A percentile compares a stretch with the other conserved stretches of the same genome.
phyloP scores from a whole-genome alignment of 2,113 vertebrate species.

The Macroglossus sobrinus region DNA sequence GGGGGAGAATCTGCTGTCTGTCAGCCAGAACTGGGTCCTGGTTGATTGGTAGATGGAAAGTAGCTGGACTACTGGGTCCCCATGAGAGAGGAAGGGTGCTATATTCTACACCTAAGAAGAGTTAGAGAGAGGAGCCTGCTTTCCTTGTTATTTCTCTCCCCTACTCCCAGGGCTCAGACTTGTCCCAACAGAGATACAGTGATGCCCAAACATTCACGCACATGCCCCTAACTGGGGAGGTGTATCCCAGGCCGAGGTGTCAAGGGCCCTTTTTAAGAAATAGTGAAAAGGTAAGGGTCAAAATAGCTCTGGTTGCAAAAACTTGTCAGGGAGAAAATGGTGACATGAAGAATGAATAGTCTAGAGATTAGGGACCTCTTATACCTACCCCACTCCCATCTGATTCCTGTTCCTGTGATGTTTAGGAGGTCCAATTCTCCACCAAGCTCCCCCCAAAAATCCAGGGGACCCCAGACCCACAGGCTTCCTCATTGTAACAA shows the following conservation, averaged over 20 bases:
- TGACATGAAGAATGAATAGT: background rate
- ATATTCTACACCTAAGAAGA: background rate
- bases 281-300: background rate
- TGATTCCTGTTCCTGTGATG: background rate
- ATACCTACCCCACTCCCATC: background rate
- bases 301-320: background rate
- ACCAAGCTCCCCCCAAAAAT: background rate
- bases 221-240: background rate
- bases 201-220: background rate
- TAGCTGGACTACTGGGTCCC: background rate
- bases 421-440: background rate
- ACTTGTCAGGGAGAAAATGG: background rate
- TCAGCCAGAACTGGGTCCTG: background rate
- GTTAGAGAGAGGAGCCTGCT: background rate
- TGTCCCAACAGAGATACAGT: background rate
- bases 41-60: background rate
- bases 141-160: background rate
- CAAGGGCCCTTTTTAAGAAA: conserved; percentile 13
- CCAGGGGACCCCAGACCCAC: background rate
- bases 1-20: background rate
- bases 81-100: background rate
- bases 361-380: background rate
- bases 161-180: background rate
- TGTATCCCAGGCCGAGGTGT: background rate
- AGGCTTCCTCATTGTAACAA: background rate